Base-by-base conservation (phyloP, 2,888 invertebrate species). In the Junonia oenone region DNA sequence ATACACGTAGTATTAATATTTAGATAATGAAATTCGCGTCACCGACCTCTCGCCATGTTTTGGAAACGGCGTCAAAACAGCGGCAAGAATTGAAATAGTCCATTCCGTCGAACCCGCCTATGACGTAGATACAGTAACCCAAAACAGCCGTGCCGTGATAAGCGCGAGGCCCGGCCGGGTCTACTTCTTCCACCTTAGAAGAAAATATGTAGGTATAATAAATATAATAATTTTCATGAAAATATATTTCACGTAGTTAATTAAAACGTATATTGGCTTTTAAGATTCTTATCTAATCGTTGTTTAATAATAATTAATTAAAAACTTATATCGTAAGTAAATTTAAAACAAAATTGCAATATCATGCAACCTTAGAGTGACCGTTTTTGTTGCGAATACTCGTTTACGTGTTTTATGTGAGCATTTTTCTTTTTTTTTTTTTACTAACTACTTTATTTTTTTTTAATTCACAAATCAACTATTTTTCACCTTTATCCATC, bases 81-180 rank as follows among this genome's bases (percentile, higher is more conserved):
- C 96, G 92, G 66, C 96, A 96, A 6, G 95, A 95, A 83, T 96
- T 96, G 76, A 96, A 97, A 73, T 96, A 96, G 68, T 95, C 94
- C 84, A 93, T 92, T n/a, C 97, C 98, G 72, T 98, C 96, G 73
- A 97, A 98, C 3, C 98, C 98, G 0, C 98, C 98, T 63, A 98
- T 95, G 3, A 97, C 94, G 81, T 95, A 98, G 63, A 98, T 96
- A 70, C 95, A 93, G 66, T 92, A 93, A 0, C 95, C 96, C 0
- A 98, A 92, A 0, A 97, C 96, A 0, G 96, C 97, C 0, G 97
- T 96, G n/a, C 98, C 98, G 73, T 98, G 98, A 78, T 98, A 98
- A 0, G 97, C 98, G 51, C 98, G 91, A 0, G 97, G 96, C 19
- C 97, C 97, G 9, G 93, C 92, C 2, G 95, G 94, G 80, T 97